Percentiles rank a stretch among this genome's conserved stretches.
phyloP scores from a whole-genome alignment of 2,888 invertebrate species.

The Drosophila neotestacea region DNA sequence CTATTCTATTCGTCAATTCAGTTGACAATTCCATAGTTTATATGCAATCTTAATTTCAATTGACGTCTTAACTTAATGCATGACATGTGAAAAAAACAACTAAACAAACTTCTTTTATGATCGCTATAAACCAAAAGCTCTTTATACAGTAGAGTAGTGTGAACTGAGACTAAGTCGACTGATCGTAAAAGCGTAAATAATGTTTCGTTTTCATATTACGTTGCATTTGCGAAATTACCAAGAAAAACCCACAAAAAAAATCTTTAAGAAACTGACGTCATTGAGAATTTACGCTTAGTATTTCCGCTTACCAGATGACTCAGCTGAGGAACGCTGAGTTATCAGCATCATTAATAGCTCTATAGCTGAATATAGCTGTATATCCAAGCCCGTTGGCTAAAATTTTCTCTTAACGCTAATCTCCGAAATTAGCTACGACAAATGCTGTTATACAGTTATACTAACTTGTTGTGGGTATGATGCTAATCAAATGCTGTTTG shows the following conservation, averaged over 20 bases:
- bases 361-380: constrained; percentile 15
- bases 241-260: constrained; percentile 59
- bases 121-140: constrained; percentile 24
- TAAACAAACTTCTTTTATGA: constrained; percentile 20
- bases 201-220: constrained; percentile 37
- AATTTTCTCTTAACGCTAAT: constrained; percentile 51
- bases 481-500: constrained; percentile 16
- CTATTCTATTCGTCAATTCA: constrained; percentile 13
- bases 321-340: constrained; percentile 28
- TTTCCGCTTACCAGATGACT: constrained; percentile 53
- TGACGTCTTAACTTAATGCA: constrained; percentile 14
- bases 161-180: background rate
- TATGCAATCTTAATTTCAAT: constrained; percentile 22
- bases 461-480: constrained; percentile 2
- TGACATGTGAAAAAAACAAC: constrained; percentile 23
- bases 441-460: constrained; percentile 48
- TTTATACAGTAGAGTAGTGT: constrained; percentile 12
- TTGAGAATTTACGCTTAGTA: constrained; percentile 38
- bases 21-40: constrained; percentile 39
- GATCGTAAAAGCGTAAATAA: constrained; percentile 16
- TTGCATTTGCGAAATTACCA: constrained; percentile 27
- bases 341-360: constrained; percentile 32
- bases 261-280: constrained; percentile 47
- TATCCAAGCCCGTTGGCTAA: constrained; percentile 16
- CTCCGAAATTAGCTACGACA: constrained; percentile 55